phyloP scores from a whole-genome alignment of 2,888 invertebrate genomes.

The Tetanocera ferruginea region DNA sequence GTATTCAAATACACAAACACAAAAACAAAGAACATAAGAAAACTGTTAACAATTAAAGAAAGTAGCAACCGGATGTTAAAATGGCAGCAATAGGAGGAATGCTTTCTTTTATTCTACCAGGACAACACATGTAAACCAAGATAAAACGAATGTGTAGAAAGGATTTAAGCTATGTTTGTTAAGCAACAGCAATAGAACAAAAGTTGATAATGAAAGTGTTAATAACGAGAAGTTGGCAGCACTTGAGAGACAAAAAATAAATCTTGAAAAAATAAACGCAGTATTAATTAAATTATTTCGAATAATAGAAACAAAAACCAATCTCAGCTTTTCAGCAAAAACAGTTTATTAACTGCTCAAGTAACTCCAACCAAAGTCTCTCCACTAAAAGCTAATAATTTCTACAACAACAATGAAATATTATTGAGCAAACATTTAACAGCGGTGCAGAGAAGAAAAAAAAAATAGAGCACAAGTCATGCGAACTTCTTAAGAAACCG shows the following conservation, averaged over 20 bases:
- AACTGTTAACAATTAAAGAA: neutral
- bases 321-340: too few species aligned
- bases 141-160: constrained; percentile 19
- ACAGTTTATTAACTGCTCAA: neutral
- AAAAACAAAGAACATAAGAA: neutral
- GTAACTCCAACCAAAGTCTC: neutral
- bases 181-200: neutral
- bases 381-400: constrained; percentile 35
- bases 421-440: neutral
- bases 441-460: neutral
- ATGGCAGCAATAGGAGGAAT: neutral
- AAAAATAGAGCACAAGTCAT: neutral
- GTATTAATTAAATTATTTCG: constrained; percentile 28
- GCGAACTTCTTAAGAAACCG: constrained; percentile 29
- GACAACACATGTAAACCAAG: constrained; percentile 18
- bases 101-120: neutral
- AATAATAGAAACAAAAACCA: neutral
- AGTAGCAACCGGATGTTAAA: neutral
- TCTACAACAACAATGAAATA: constrained; percentile 1
- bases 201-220: constrained; percentile 23
- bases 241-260: constrained; percentile 8
- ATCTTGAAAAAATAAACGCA: neutral
- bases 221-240: constrained; percentile 2
- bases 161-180: constrained; percentile 37
- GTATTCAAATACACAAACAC: neutral